phyloP scores from a whole-genome alignment of 2,888 invertebrate species.

The Andrena bicolor region DNA sequence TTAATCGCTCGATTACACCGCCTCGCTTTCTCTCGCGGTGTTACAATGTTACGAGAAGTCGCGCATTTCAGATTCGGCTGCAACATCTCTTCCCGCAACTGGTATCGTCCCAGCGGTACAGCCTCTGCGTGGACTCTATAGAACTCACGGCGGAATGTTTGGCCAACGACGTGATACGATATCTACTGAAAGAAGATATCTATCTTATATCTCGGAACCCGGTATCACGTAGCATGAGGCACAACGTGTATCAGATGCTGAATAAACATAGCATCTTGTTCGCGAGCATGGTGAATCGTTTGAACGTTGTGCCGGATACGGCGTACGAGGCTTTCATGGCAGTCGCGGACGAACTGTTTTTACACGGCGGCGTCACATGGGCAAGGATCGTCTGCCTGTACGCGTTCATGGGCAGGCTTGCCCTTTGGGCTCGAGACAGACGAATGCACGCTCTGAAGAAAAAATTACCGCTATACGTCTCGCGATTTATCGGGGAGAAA shows the following conservation, averaged over 20 bases:
- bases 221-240: constrained; percentile 84
- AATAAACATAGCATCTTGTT: constrained; percentile 85
- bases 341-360: constrained; percentile 85
- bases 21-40: constrained; percentile 19
- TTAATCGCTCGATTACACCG: constrained; percentile 43
- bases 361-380: constrained; percentile 84
- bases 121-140: constrained; percentile 79
- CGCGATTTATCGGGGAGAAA: constrained; percentile 84
- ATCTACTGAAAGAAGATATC: constrained; percentile 82
- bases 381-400: constrained; percentile 84
- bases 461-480: constrained; percentile 83
- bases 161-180: constrained; percentile 82
- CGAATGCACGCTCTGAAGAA: constrained; percentile 81
- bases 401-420: constrained; percentile 84
- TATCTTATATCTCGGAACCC: constrained; percentile 83
- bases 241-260: constrained; percentile 85
- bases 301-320: constrained; percentile 84
- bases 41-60: neutral
- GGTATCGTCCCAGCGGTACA: constrained; percentile 76
- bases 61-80: constrained; percentile 79
- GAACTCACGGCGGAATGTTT: constrained; percentile 81
- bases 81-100: constrained; percentile 83
- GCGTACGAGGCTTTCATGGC: constrained; percentile 83
- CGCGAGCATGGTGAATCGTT: constrained; percentile 85
- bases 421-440: constrained; percentile 83